These are phyloP conservation scores for Rugalucina vietnamica DNA, from an alignment of 2,888 invertebrate species.

Conservation along the genomic window DNA sequence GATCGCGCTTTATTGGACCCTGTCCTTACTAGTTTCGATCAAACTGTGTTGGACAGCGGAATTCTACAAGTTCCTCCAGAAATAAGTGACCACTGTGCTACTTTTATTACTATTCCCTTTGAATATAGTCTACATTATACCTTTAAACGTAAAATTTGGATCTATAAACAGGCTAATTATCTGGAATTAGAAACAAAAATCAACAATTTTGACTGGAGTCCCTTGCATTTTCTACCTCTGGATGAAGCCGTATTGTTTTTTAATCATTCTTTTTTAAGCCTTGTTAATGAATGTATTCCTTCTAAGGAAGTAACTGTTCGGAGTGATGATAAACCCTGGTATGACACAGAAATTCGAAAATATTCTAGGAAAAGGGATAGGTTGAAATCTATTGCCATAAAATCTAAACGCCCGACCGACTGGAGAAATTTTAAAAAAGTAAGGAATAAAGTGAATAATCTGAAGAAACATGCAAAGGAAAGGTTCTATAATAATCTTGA, in stretches of 20 bases:
- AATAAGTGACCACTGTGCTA: slow-evolving; percentile 13
- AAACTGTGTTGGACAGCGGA: neutral
- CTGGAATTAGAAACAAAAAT: neutral
- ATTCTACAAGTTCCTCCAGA: neutral
- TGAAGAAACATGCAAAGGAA: neutral
- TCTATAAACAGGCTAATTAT: slow-evolving; percentile 22
- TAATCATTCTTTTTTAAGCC: neutral
- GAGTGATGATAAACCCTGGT: neutral
- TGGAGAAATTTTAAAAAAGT: too few species aligned
- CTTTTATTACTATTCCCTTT: neutral
- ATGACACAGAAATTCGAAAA: neutral
- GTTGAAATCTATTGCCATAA: neutral
- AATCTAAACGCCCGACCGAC: neutral
- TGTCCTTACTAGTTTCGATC: neutral
- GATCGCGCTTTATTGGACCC: slow-evolving; percentile 19
- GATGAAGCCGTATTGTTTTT: neutral
- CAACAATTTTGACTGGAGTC: neutral
- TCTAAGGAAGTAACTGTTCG: slow-evolving; percentile 28
- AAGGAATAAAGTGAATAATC: neutral
- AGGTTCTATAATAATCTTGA: neutral
- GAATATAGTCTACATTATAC: neutral
- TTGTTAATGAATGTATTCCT: slow-evolving; percentile 33
- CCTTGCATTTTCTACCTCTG: neutral
- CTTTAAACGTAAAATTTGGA: neutral
- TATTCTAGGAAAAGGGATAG: neutral